Percentiles rank a stretch among this genome's conserved stretches.
These are phyloP conservation scores for Cygnus buccinator DNA, from an alignment of 2,113 vertebrate genomes.

Conservation along the genomic window DNA sequence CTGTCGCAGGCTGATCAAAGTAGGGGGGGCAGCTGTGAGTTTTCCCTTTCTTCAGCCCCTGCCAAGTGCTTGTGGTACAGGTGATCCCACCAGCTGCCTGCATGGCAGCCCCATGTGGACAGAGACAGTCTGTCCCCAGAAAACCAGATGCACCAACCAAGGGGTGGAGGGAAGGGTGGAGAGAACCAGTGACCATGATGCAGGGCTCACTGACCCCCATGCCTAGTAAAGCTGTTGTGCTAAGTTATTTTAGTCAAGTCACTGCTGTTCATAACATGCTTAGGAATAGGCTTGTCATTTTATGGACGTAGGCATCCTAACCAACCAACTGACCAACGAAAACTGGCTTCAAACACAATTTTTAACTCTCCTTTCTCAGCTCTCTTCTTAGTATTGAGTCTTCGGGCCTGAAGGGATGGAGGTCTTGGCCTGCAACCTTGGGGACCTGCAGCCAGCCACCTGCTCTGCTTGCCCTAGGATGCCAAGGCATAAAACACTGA, in stretches of 20 bases:
- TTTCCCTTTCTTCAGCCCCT: background rate
- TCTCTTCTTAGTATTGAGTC: background rate
- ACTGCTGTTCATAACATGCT: background rate
- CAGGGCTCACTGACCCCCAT: background rate
- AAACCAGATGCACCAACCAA: background rate
- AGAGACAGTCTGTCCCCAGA: background rate
- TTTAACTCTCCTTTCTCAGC: background rate
- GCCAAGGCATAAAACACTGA: background rate
- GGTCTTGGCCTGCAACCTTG: background rate
- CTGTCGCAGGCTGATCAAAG: background rate
- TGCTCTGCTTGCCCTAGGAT: background rate
- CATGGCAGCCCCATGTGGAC: background rate
- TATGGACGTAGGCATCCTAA: background rate
- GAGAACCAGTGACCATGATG: background rate
- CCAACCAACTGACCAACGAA: background rate
- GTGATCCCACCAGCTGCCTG: fast-evolving
- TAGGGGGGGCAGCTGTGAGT: fast-evolving
- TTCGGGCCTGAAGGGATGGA: background rate
- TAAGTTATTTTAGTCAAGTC: background rate
- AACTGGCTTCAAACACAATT: background rate
- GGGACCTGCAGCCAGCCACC: background rate
- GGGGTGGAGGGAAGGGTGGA: background rate
- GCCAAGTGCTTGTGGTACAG: background rate
- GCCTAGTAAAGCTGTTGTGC: background rate
- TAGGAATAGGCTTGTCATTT: background rate